These are phyloP conservation scores for Acleris literana DNA, from an alignment of 2,888 invertebrate genomes.

Conservation along the genomic window DNA sequence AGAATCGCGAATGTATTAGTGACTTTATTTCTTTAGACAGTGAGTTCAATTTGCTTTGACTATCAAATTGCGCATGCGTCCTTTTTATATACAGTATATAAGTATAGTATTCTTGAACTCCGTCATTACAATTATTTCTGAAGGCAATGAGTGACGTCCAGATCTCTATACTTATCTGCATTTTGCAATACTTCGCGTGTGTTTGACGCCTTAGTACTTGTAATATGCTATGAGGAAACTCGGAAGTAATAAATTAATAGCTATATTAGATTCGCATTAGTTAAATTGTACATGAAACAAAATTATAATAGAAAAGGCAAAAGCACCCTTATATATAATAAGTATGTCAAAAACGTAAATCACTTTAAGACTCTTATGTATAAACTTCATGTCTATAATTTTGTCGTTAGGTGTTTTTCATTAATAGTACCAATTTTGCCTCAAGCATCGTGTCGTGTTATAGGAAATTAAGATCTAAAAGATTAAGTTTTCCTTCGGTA, in stretches of 20 bases:
- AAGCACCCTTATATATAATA: neutral
- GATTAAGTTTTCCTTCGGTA: conserved; percentile 12
- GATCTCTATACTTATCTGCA: conserved; percentile 22
- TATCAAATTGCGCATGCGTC: no score
- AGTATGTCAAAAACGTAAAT: neutral
- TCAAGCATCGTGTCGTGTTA: conserved; percentile 16
- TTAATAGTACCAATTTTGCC: conserved; percentile 26
- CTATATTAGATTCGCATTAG: no score
- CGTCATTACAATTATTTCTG: conserved; percentile 20
- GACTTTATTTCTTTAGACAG: no score
- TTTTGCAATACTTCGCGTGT: conserved; percentile 5
- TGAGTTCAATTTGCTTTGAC: no score
- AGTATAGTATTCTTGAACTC: conserved; percentile 35
- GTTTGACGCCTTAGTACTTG: neutral
- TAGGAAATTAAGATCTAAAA: conserved; percentile 22
- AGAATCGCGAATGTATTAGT: no score
- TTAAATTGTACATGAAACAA: no score
- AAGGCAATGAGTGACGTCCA: conserved; percentile 26
- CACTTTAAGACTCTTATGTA: neutral
- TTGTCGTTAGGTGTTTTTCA: conserved; percentile 23
- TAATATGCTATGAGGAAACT: neutral
- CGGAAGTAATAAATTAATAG: neutral
- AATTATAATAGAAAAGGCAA: neutral
- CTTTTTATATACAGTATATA: no score
- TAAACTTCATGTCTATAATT: conserved; percentile 1